Base-by-base conservation (phyloP, 2,113 vertebrate species). In the Accipiter virgatus region DNA sequence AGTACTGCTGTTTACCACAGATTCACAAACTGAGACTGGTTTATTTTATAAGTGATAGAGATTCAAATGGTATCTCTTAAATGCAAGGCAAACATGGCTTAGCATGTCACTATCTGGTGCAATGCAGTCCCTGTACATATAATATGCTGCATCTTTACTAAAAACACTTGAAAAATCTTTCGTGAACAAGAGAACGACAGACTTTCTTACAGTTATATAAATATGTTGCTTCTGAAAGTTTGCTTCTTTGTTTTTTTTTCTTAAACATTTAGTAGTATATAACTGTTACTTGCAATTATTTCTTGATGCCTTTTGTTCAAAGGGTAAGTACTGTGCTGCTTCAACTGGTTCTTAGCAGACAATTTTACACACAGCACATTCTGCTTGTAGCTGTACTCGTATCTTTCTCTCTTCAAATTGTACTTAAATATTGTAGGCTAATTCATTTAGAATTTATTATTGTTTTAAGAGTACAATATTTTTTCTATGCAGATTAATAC, bases 251-350 rank as follows among this genome's bases (percentile, higher is more conserved):
- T 36, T 92, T 95, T 95, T 95, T 96, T 92, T 86, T 88, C 84
- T 97, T 96, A 97, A 96, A 97, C 86, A 85, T 96, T 92, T 70
- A 92, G 93, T 91, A 95, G 94, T 89, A 85, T 94, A 86, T 95
- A 95, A 89, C 91, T 97, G 91, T 97, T 98, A 94, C 78, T 92
- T 96, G 95, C 92, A 95, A 95, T 98, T 97, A 94, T 93, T 92
- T 94, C 92, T 98, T 91, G 97, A 95, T 98, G 95, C 91, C 91
- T 98, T 98, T 98, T 98, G 92, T 97, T 96, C 95, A 93, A 97
- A 97, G 97, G 98, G 98, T 98, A 98, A 98, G 98, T 98, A 98
- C 97, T 97, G 93, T 97, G 91, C 96, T 97, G 94, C 75, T 97
- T 97, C 95, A 97, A 95, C 59, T 78, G 77, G 68, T 97, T 97